Percentiles rank a stretch among this genome's conserved stretches.
Conservation (phyloP, 2,113 vertebrate genomes). For the Furnarius figulus region DNA sequence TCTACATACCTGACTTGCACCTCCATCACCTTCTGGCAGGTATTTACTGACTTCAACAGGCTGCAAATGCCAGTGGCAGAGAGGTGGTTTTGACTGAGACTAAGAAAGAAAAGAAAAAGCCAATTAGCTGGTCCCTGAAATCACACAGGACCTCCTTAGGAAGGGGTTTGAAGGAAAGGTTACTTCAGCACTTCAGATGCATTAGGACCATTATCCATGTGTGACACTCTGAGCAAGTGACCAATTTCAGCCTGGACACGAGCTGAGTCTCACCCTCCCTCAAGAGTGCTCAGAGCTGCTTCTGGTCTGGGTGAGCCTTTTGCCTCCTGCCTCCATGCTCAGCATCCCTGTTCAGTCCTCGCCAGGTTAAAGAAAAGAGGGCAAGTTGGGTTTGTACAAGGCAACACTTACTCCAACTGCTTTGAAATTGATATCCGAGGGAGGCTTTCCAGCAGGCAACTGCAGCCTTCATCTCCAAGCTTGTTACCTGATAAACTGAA, state of each 20-base stretch:
- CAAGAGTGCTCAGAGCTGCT: neutral
- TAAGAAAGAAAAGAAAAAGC: slow-evolving; percentile 27
- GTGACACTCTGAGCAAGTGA: neutral
- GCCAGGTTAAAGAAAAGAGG: neutral
- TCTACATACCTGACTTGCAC: slow-evolving; percentile 78
- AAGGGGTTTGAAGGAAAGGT: neutral
- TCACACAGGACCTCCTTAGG: neutral
- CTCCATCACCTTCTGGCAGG: slow-evolving; percentile 62
- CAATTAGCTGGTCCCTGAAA: neutral
- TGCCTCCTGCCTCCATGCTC: neutral
- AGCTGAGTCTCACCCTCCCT: neutral
- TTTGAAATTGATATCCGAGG: slow-evolving; percentile 37
- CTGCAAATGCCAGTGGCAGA: slow-evolving; percentile 65
- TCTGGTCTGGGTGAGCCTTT: neutral
- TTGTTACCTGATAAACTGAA: slow-evolving; percentile 79
- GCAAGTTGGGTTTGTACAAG: neutral
- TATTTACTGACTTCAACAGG: slow-evolving; percentile 68
- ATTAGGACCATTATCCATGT: neutral
- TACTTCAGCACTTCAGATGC: neutral
- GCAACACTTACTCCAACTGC: slow-evolving; percentile 71
- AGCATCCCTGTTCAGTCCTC: neutral
- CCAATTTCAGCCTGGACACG: neutral
- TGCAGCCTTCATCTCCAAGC: slow-evolving; percentile 73
- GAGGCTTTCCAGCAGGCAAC: slow-evolving; percentile 33
- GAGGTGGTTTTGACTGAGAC: slow-evolving; percentile 80